A percentile compares a stretch with the other conserved stretches of the same genome.
Evolutionary conservation across 2,888 invertebrate genomes (phyloP).

Genomic region (Diploptera punctata): DNA sequence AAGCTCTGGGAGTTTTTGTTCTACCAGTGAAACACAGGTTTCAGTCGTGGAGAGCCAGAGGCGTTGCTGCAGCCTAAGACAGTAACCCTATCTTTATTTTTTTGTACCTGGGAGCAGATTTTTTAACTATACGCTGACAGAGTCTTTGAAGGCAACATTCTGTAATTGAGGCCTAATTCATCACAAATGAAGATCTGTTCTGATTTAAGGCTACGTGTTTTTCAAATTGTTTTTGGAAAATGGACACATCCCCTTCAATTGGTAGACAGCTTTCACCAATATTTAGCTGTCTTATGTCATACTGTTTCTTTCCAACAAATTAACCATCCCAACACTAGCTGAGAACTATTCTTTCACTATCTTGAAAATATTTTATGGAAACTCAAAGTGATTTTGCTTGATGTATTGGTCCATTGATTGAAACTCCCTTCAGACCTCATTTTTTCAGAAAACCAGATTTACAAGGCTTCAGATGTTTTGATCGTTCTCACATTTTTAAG

Average conservation of each 20-base stretch:
- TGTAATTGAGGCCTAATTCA: too few species aligned
- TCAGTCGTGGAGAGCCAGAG: too few species aligned
- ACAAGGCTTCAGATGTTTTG: background rate
- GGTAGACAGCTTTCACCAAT: background rate
- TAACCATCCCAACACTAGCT: background rate
- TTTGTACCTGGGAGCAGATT: too few species aligned
- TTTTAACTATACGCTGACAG: too few species aligned
- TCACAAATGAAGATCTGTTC: too few species aligned
- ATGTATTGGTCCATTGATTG: background rate
- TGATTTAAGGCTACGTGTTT: background rate
- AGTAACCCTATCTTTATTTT: too few species aligned
- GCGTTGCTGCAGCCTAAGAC: too few species aligned
- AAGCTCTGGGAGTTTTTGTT: too few species aligned
- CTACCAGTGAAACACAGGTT: too few species aligned
- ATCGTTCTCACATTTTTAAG: background rate
- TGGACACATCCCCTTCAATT: background rate
- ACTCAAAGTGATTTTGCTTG: background rate
- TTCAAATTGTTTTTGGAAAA: background rate
- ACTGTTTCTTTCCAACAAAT: too few species aligned
- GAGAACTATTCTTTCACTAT: background rate
- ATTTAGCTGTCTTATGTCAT: too few species aligned
- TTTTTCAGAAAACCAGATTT: background rate
- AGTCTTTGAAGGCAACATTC: too few species aligned
- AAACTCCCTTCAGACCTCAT: constrained; percentile 1
- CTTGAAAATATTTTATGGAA: background rate